A percentile compares a stretch with the other conserved stretches of the same genome.
Evolutionary conservation across 2,888 invertebrate genomes (phyloP).

Genomic region (Dryococelus australis): DNA sequence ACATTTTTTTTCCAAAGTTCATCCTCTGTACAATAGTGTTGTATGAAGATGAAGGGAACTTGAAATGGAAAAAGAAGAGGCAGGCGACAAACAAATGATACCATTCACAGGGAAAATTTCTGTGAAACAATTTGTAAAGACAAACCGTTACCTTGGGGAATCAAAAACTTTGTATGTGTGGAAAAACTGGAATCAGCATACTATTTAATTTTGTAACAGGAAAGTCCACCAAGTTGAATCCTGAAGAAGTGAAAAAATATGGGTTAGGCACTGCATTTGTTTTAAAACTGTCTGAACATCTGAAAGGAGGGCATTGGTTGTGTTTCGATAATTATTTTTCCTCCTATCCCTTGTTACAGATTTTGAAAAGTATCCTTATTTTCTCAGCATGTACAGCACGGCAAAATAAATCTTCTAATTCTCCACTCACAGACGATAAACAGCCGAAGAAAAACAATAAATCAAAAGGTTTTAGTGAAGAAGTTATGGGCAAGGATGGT

Average conservation of each 20-base stretch:
- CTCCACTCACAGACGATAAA: slow-evolving; percentile 18
- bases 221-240: slow-evolving; percentile 31
- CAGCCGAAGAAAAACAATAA: background rate
- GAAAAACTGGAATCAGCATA: slow-evolving; percentile 41
- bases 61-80: slow-evolving; percentile 39
- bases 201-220: slow-evolving; percentile 44
- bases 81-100: background rate
- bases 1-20: slow-evolving; percentile 41
- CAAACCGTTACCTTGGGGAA: slow-evolving; percentile 46
- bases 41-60: slow-evolving; percentile 39
- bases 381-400: background rate
- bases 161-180: slow-evolving; percentile 45
- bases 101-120: slow-evolving; percentile 24
- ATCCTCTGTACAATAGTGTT: slow-evolving; percentile 43
- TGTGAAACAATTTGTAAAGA: slow-evolving; percentile 46
- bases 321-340: slow-evolving; percentile 20
- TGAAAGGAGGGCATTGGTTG: slow-evolving; percentile 23
- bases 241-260: slow-evolving; percentile 32
- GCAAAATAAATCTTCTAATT: background rate
- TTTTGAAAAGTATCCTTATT: slow-evolving; percentile 20
- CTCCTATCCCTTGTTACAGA: slow-evolving; percentile 22
- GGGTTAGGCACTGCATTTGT: slow-evolving; percentile 41
- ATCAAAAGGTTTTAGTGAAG: background rate
- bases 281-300: slow-evolving; percentile 24
- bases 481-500: slow-evolving; percentile 21